Base-by-base conservation (phyloP, 2,797 vertebrate species). In the Platalea minor region DNA sequence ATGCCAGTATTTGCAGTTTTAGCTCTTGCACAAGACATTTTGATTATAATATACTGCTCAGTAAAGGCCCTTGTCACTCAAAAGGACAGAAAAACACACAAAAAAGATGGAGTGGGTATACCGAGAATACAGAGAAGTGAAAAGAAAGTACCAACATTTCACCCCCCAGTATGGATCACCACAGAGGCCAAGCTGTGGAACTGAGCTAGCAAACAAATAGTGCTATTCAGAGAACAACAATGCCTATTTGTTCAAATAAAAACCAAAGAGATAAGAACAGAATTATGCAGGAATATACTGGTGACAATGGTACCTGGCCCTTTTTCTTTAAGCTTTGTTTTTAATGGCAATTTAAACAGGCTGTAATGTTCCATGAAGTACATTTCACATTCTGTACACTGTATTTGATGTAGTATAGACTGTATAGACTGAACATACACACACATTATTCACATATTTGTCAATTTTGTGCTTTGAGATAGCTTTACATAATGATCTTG, bases 21-120 rank as follows among this genome's bases (percentile, higher is more conserved):
- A 83, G 87, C 63, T 91, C 94, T 80, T 80, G 68, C 54, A 78
- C 92, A 79, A 91, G 95, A 95, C 64, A 85, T 92, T 97, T 97
- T 96, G 95, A 97, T 97, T 97, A 96, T 92, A 95, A 96, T 96
- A 95, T 73, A 95, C 89, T 93, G 95, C 92, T 97, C 94, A 17
- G 95, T 92, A 97, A 97, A 95, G 89, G 93, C 85, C 92, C 90
- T 91, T 97, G 97, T 97, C 97, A 97, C 91, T 98, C 97, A 97
- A 86, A 93, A 83, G 50, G 81, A 96, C 89, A 91, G 79, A 67
- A 91, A 95, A 95, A 61, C 3, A 41, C 45, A 89, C 46, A 72
- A 80, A 91, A 88, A 94, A 96, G 95, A 94, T 88, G 73, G 86
- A 97, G 67, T 81, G 92, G 76, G 56, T 91, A 79, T 37, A 89